Conservation (phyloP, 2,888 invertebrate genomes). For the Pycnomerus fuliginosus region DNA sequence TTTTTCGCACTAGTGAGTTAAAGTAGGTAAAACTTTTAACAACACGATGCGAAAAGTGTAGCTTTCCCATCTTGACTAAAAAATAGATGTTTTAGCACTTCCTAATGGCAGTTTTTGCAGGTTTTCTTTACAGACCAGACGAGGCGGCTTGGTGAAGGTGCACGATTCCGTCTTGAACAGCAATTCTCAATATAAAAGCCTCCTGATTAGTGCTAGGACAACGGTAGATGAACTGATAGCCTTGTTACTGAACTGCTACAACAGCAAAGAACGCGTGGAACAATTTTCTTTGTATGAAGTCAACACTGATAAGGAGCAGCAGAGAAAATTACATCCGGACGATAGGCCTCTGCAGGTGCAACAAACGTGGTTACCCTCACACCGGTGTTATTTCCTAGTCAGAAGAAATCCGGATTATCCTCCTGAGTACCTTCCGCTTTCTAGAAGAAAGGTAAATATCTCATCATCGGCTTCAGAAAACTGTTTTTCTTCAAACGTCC, state of each 20-base stretch:
- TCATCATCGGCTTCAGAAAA: neutral
- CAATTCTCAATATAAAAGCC: conserved; percentile 89
- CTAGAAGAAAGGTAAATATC: conserved; percentile 48
- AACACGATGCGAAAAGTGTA: neutral
- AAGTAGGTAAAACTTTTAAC: no score
- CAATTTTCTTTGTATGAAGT: conserved; percentile 88
- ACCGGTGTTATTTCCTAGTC: conserved; percentile 78
- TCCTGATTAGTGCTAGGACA: conserved; percentile 85
- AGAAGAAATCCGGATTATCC: conserved; percentile 78
- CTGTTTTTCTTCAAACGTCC: neutral
- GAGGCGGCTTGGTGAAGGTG: conserved; percentile 89
- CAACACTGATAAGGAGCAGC: conserved; percentile 74
- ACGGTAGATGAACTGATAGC: conserved; percentile 85
- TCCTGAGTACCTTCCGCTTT: conserved; percentile 62
- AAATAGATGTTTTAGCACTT: conserved; percentile 1
- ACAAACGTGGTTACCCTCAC: conserved; percentile 65
- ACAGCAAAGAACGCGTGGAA: conserved; percentile 79
- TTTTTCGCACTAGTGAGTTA: no score
- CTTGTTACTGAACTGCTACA: conserved; percentile 81
- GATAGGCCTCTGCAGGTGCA: conserved; percentile 82
- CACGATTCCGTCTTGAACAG: conserved; percentile 90
- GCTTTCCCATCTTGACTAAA: neutral
- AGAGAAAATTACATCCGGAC: conserved; percentile 84
- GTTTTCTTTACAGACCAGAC: conserved; percentile 84
- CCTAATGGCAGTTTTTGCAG: no score